Conservation (phyloP, 2,797 vertebrate genomes). For the Spinibarbus caldwelli region DNA sequence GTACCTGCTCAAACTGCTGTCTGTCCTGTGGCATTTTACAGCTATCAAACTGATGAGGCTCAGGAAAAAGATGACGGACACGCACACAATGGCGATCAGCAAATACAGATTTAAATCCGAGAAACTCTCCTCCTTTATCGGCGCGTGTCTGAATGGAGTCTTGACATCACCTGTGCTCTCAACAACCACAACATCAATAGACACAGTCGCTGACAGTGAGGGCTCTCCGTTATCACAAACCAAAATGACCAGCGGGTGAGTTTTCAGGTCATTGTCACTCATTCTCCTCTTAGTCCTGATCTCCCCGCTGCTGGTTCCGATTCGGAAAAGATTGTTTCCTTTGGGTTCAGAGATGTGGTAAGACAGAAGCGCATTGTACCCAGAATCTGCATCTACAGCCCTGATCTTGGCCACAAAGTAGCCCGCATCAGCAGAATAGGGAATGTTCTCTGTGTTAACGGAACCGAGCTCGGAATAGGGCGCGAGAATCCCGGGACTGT, state of each 20-base stretch:
- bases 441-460: constrained; percentile 43
- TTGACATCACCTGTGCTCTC: constrained; percentile 54
- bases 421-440: constrained; percentile 45
- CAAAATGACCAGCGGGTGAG: constrained; percentile 58
- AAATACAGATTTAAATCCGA: constrained; percentile 63
- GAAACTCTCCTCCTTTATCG: constrained; percentile 51
- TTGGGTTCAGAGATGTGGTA: no score
- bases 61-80: constrained; percentile 65
- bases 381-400: no score
- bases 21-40: constrained; percentile 62
- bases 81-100: constrained; percentile 56
- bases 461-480: constrained; percentile 32
- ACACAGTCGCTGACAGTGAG: constrained; percentile 65
- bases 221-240: constrained; percentile 65
- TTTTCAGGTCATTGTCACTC: not conserved
- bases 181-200: constrained; percentile 64
- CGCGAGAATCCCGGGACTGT: constrained; percentile 30
- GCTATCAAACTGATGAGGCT: constrained; percentile 62
- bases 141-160: constrained; percentile 36
- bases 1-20: constrained; percentile 40
- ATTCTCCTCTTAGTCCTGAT: constrained; percentile 68
- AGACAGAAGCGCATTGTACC: no score
- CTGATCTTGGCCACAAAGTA: no score
- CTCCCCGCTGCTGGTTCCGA: constrained; percentile 68
- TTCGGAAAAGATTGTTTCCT: not conserved